phyloP scores from a whole-genome alignment of 2,797 vertebrate genomes.

The Mus minutoides region DNA sequence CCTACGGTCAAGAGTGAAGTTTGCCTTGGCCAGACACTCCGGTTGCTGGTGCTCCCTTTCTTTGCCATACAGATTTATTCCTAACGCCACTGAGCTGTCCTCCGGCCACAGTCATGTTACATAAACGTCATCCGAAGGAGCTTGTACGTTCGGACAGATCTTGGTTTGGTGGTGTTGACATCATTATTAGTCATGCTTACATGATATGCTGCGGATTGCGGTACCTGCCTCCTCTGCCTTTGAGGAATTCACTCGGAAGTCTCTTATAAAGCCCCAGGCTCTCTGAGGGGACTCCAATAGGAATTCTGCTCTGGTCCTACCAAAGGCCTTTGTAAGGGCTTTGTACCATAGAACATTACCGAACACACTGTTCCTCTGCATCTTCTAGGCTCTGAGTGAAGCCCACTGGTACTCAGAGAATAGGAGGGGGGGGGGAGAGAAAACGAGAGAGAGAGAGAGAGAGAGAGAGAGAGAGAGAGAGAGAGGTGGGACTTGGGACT shows the following conservation, averaged over 20 bases:
- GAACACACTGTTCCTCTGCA: background rate
- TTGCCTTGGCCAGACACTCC: too few relatives aligned
- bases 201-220: background rate
- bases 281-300: background rate
- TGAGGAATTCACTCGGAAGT: background rate
- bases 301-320: background rate
- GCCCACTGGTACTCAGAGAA: background rate
- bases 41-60: background rate
- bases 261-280: background rate
- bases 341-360: background rate
- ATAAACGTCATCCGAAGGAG: background rate
- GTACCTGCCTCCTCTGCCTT: background rate
- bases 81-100: background rate
- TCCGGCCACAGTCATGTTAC: background rate
- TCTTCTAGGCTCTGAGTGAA: background rate
- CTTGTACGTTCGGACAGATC: background rate
- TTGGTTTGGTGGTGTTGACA: background rate
- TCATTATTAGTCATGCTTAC: background rate
- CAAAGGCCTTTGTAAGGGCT: background rate
- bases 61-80: background rate
- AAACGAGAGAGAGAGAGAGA: too few relatives aligned
- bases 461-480: too few relatives aligned
- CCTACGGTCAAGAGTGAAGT: background rate
- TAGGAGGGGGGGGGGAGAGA: too few relatives aligned
- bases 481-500: too few relatives aligned